Conservation (phyloP, 2,797 vertebrate species). For the Gymnoscopelus braueri region DNA sequence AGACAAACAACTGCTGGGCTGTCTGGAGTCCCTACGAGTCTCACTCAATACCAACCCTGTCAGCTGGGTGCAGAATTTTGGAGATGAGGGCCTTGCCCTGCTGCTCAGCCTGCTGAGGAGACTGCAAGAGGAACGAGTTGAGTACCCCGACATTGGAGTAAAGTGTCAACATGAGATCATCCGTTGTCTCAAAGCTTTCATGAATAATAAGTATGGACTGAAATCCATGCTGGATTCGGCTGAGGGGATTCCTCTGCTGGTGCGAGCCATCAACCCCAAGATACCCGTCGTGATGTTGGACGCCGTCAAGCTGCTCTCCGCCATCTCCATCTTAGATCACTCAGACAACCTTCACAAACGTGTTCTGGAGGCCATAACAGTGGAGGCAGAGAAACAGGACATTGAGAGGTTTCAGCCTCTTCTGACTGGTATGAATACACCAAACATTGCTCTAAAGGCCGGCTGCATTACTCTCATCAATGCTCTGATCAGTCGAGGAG, state of each 20-base stretch:
- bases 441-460: slow-evolving; percentile 85
- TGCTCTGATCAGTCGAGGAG: slow-evolving; percentile 88
- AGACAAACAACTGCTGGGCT: slow-evolving; percentile 83
- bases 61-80: slow-evolving; percentile 96
- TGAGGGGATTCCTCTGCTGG: slow-evolving; percentile 89
- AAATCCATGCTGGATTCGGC: slow-evolving; percentile 88
- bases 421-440: slow-evolving; percentile 84
- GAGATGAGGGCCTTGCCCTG: slow-evolving; percentile 86
- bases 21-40: slow-evolving; percentile 90
- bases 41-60: slow-evolving; percentile 95
- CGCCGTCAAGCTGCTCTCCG: slow-evolving; percentile 89
- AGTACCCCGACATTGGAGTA: slow-evolving; percentile 67
- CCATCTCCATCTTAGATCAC: slow-evolving; percentile 89
- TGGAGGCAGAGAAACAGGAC: slow-evolving; percentile 87
- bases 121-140: slow-evolving; percentile 88
- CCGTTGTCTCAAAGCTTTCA: slow-evolving; percentile 93
- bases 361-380: slow-evolving; percentile 90
- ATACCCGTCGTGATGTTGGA: slow-evolving; percentile 93
- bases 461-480: slow-evolving; percentile 92
- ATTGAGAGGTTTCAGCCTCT: slow-evolving; percentile 90
- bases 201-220: slow-evolving; percentile 95
- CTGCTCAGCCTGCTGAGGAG: slow-evolving; percentile 84
- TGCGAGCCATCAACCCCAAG: slow-evolving; percentile 86
- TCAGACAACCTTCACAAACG: slow-evolving; percentile 89
- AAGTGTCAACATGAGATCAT: slow-evolving; percentile 93